A percentile compares a stretch with the other conserved stretches of the same genome.
phyloP scores from a whole-genome alignment of 2,113 vertebrate genomes.

The Chloropsis cyanopogon region DNA sequence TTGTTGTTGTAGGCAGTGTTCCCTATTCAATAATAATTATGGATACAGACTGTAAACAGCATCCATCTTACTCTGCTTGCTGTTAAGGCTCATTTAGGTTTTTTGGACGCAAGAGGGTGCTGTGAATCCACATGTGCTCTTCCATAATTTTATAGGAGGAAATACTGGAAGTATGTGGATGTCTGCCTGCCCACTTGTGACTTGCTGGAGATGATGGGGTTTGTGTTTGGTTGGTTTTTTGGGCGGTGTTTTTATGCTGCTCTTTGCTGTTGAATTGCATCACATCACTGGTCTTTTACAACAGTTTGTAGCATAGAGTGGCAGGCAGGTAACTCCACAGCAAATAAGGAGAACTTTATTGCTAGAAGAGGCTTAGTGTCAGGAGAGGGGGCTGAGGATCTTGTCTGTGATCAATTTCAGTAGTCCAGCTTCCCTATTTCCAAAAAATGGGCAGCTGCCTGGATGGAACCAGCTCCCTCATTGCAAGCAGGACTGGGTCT shows the following conservation, averaged over 20 bases:
- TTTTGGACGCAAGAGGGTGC: slow-evolving; percentile 5
- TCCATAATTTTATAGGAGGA: background rate
- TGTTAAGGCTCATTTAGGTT: background rate
- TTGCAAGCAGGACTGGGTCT: background rate
- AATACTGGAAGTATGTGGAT: background rate
- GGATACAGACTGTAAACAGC: background rate
- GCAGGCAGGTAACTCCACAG: background rate
- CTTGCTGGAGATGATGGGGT: background rate
- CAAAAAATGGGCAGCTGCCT: background rate
- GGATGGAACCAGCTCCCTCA: background rate
- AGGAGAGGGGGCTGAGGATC: background rate
- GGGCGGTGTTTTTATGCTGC: rapidly evolving
- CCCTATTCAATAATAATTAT: background rate
- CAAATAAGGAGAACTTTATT: background rate
- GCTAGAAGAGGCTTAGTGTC: background rate
- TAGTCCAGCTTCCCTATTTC: background rate
- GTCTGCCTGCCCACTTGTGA: background rate
- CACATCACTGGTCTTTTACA: background rate
- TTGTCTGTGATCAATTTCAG: background rate
- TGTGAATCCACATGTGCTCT: background rate
- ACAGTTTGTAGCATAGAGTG: background rate
- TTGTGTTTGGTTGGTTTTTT: background rate
- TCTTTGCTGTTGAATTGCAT: background rate
- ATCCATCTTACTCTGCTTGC: background rate
- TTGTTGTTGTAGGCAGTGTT: background rate